phyloP scores from a whole-genome alignment of 23 tunicate genomes.

The Botrylloides violaceus region DNA sequence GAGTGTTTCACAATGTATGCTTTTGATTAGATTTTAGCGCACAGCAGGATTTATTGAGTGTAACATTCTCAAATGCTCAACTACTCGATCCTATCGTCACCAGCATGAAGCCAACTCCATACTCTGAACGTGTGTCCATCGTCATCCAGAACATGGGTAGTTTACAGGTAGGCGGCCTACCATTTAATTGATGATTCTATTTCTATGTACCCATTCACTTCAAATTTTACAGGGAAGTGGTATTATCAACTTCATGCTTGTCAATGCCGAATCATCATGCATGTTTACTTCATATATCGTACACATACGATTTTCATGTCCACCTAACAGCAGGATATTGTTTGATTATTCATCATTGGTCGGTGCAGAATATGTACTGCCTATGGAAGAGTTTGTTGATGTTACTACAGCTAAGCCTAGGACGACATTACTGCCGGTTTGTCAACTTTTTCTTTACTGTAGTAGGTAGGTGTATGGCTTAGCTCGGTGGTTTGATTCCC shows the following conservation, averaged over 20 bases:
- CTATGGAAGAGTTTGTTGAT: slow-evolving; percentile 13
- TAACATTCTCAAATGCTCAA: neutral
- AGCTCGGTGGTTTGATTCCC: no score
- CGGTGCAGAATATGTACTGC: neutral
- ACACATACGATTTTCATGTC: slow-evolving; percentile 9
- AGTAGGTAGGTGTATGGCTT: no score
- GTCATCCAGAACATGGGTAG: neutral
- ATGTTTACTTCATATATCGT: slow-evolving; percentile 16
- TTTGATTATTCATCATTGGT: slow-evolving; percentile 30
- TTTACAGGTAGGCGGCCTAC: neutral
- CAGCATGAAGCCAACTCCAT: neutral
- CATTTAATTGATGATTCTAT: neutral
- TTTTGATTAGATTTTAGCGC: neutral
- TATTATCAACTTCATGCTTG: neutral
- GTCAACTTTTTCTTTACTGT: no score
- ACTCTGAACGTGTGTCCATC: neutral
- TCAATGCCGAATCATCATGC: slow-evolving; percentile 1
- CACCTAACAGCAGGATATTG: slow-evolving; percentile 1
- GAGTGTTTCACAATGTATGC: neutral
- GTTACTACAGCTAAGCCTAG: neutral
- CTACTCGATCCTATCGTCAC: neutral
- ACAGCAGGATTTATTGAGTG: neutral
- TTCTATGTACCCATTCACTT: neutral
- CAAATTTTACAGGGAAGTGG: neutral
- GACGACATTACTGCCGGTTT: neutral